A percentile compares a stretch with the other conserved stretches of the same genome.
phyloP scores from a whole-genome alignment of 2,113 vertebrate species.

The Callipepla californica region DNA sequence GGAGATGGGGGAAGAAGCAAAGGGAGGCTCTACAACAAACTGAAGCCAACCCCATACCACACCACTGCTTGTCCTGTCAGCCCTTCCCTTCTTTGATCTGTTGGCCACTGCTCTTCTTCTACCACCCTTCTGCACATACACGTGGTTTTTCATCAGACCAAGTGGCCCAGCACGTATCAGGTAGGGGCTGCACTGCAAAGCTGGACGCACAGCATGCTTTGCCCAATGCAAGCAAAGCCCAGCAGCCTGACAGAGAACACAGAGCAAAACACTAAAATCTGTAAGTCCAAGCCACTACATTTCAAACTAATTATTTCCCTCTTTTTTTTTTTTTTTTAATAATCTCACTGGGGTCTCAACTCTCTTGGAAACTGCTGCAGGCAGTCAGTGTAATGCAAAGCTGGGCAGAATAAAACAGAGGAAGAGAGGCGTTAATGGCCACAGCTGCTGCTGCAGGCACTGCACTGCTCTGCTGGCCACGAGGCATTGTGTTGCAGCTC shows the following conservation, averaged over 20 bases:
- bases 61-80: background rate
- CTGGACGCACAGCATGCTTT: background rate
- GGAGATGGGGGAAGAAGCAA: background rate
- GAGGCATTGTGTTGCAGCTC: slow-evolving; percentile 53
- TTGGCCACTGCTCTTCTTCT: background rate
- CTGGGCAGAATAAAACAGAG: background rate
- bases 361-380: slow-evolving; percentile 14
- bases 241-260: background rate
- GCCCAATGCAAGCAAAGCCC: background rate
- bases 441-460: background rate
- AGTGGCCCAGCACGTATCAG: too few species aligned
- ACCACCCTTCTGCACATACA: background rate
- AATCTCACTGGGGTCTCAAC: background rate
- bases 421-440: slow-evolving; percentile 14
- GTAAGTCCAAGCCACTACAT: background rate
- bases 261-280: background rate
- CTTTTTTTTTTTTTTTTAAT: background rate
- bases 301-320: slow-evolving; percentile 4
- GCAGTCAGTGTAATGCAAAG: slow-evolving; percentile 17
- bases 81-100: fast-evolving
- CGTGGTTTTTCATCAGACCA: background rate
- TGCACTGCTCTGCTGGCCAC: background rate
- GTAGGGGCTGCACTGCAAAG: background rate
- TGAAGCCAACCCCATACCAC: background rate
- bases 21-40: background rate